A percentile compares a stretch with the other conserved stretches of the same genome.
phyloP scores from a whole-genome alignment of 2,888 invertebrate genomes.

The Rhimphoctona megacephalus region DNA sequence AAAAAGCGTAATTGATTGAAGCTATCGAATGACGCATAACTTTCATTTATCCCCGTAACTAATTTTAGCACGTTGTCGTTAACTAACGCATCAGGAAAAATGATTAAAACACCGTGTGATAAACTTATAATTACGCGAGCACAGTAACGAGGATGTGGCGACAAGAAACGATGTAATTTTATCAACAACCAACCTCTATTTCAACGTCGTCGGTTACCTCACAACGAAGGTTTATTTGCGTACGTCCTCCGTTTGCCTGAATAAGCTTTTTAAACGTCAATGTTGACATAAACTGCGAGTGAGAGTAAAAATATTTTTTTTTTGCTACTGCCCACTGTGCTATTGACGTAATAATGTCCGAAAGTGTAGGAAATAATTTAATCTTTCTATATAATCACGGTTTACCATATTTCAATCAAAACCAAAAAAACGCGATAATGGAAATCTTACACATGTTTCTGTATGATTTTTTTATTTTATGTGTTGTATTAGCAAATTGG shows the following conservation, averaged over 20 bases:
- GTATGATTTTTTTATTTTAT: too few species aligned
- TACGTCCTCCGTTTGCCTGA: not conserved
- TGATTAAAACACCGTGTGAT: not conserved
- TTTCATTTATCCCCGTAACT: not conserved
- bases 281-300: not conserved
- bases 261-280: not conserved
- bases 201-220: slow-evolving; percentile 1
- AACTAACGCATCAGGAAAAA: not conserved
- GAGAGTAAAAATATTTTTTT: not conserved
- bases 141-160: not conserved
- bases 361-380: too few species aligned
- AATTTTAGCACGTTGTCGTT: not conserved
- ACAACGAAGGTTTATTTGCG: slow-evolving; percentile 15
- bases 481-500: too few species aligned
- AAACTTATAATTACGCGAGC: not conserved
- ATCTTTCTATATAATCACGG: too few species aligned
- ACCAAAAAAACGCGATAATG: too few species aligned
- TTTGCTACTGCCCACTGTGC: not conserved
- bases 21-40: not conserved
- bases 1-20: not conserved
- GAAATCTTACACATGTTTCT: too few species aligned
- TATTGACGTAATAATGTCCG: not conserved
- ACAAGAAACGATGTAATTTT: not conserved
- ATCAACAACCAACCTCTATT: not conserved
- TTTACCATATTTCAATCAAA: too few species aligned